A percentile compares a stretch with the other conserved stretches of the same genome.
These are phyloP conservation scores for Macrophya alboannulata DNA, from an alignment of 2,888 invertebrate species.

Conservation along the genomic window DNA sequence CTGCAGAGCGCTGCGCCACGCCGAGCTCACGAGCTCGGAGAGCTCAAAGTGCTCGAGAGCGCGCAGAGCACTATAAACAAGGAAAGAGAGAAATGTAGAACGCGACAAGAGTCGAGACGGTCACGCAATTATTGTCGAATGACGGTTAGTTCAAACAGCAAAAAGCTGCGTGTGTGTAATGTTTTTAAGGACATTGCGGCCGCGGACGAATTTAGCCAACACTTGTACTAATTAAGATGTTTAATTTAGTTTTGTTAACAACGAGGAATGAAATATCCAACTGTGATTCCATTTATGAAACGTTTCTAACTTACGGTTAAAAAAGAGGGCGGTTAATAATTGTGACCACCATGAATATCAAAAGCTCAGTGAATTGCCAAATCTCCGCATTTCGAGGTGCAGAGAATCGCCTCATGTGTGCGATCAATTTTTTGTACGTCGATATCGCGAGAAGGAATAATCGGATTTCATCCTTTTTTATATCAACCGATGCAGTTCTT, in stretches of 20 bases:
- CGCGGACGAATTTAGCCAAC: neutral
- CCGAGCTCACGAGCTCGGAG: conserved; percentile 9
- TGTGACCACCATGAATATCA: neutral
- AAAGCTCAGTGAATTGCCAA: too few relatives aligned
- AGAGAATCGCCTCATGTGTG: too few relatives aligned
- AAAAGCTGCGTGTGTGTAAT: neutral
- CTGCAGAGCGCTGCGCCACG: neutral
- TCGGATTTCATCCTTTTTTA: too few relatives aligned
- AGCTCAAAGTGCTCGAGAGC: neutral
- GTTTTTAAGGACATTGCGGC: neutral
- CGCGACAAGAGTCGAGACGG: conserved; percentile 20
- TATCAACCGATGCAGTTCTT: too few relatives aligned
- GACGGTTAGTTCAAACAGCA: neutral
- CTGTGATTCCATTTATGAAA: neutral
- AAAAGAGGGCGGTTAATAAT: neutral
- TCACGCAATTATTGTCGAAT: conserved; percentile 30
- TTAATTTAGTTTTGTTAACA: neutral
- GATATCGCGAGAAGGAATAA: too few relatives aligned
- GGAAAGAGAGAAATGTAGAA: conserved; percentile 46
- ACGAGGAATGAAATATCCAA: neutral
- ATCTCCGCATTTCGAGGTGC: too few relatives aligned
- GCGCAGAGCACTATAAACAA: conserved; percentile 14
- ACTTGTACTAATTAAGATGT: neutral
- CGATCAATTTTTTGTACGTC: too few relatives aligned
- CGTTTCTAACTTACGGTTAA: neutral